Conservation (phyloP, 2,888 invertebrate species). For the Phania funesta region DNA sequence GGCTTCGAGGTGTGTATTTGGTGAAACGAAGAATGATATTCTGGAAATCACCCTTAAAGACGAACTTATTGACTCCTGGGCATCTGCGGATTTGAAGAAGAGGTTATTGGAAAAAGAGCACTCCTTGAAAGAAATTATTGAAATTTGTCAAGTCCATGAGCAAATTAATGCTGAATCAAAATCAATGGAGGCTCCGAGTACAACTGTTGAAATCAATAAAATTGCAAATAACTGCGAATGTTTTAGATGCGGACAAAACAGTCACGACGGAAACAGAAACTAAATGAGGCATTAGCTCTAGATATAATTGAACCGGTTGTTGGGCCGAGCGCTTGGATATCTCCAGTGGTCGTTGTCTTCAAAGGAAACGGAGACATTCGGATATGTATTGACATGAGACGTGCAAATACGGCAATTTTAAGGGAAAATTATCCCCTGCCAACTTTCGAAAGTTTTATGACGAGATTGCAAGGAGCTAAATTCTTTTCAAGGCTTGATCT, state of each 20-base stretch:
- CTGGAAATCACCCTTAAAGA: neutral
- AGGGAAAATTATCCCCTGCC: too few relatives aligned
- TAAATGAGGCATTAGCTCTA: conserved; percentile 66
- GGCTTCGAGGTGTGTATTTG: too few relatives aligned
- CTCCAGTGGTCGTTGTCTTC: conserved; percentile 10
- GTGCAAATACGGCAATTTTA: conserved; percentile 19
- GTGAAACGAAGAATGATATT: neutral
- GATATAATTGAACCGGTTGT: conserved; percentile 74
- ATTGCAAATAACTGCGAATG: too few relatives aligned
- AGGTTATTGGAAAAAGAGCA: neutral
- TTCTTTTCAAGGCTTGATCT: too few relatives aligned
- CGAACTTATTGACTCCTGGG: neutral
- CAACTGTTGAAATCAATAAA: too few relatives aligned
- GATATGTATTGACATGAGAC: conserved; percentile 20
- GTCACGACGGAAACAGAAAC: too few relatives aligned
- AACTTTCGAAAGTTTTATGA: conserved; percentile 7
- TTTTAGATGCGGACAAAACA: too few relatives aligned
- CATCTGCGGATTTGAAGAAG: neutral
- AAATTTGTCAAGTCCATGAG: too few relatives aligned
- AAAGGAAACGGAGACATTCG: neutral
- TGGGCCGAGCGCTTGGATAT: conserved; percentile 64
- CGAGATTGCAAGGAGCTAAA: too few relatives aligned
- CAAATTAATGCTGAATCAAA: too few relatives aligned
- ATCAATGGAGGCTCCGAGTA: too few relatives aligned
- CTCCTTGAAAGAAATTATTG: too few relatives aligned